Evolutionary conservation across 2,888 invertebrate genomes (phyloP).

Genomic region (Ypsolopha sequella): DNA sequence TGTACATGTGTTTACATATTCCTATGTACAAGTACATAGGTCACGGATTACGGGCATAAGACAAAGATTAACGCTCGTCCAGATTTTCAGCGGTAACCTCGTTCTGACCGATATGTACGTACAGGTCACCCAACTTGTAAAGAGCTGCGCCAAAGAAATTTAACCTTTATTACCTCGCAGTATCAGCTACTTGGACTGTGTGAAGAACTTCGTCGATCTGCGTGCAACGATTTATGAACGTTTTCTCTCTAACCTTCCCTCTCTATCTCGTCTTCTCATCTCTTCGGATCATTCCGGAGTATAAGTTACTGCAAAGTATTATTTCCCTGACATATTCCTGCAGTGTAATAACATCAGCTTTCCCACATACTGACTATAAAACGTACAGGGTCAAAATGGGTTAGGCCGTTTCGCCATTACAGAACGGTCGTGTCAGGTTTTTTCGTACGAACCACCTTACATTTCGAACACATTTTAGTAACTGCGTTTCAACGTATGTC

Average conservation of each 20-base stretch:
- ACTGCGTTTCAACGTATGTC: too few species aligned
- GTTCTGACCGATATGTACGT: neutral
- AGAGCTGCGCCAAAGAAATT: neutral
- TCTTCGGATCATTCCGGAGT: too few species aligned
- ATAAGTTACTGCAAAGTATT: too few species aligned
- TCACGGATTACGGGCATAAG: neutral
- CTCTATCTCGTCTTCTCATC: neutral
- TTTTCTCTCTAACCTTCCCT: neutral
- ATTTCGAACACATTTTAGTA: too few species aligned
- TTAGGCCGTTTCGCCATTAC: too few species aligned
- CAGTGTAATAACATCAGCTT: too few species aligned
- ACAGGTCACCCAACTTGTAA: neutral
- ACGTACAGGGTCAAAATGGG: too few species aligned
- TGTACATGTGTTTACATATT: too few species aligned
- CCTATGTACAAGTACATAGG: neutral
- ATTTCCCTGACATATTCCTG: too few species aligned
- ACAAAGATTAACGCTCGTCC: neutral
- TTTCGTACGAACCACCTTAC: too few species aligned
- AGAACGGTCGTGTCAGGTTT: too few species aligned
- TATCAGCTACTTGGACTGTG: neutral
- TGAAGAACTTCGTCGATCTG: neutral
- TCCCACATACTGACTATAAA: too few species aligned
- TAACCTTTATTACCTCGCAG: neutral
- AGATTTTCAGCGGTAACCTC: neutral
- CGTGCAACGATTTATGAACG: conserved; percentile 1